These are phyloP conservation scores for Cherax quadricarinatus DNA, from an alignment of 1,140 invertebrate genomes.

Conservation along the genomic window DNA sequence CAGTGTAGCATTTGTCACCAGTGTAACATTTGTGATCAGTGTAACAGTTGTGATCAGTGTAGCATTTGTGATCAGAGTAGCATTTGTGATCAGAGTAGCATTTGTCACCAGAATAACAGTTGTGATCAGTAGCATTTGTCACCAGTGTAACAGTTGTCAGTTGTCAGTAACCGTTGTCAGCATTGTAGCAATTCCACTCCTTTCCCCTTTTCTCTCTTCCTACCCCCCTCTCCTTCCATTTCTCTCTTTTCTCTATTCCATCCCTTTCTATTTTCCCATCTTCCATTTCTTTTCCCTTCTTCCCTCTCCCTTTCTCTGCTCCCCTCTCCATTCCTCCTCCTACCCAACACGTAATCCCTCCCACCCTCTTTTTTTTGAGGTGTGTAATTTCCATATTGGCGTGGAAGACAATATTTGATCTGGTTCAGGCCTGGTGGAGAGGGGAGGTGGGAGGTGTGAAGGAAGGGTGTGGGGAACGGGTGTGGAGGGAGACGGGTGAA, in stretches of 20 bases:
- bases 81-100: background rate
- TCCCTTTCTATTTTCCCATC: background rate
- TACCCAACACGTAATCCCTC: too few species aligned
- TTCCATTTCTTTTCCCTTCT: background rate
- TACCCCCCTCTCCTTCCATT: background rate
- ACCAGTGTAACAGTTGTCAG: too few species aligned
- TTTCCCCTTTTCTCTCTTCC: constrained; percentile 5
- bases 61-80: background rate
- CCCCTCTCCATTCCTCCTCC: too few species aligned
- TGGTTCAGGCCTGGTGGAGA: too few species aligned
- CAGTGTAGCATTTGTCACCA: background rate
- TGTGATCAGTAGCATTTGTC: too few species aligned
- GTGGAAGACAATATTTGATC: background rate
- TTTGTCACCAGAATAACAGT: background rate
- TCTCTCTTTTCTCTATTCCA: background rate
- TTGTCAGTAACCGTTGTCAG: too few species aligned
- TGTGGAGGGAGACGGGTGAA: background rate
- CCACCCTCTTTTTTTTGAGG: too few species aligned
- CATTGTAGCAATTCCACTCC: background rate
- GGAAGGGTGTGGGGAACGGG: too few species aligned
- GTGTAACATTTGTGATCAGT: too few species aligned
- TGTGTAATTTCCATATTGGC: constrained; percentile 1
- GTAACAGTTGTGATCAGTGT: too few species aligned
- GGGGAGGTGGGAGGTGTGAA: too few species aligned
- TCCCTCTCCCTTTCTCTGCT: constrained; percentile 21